A percentile compares a stretch with the other conserved stretches of the same genome.
These are phyloP conservation scores for Tryphoninae sp. DNA, from an alignment of 2,888 invertebrate species.

Conservation along the genomic window DNA sequence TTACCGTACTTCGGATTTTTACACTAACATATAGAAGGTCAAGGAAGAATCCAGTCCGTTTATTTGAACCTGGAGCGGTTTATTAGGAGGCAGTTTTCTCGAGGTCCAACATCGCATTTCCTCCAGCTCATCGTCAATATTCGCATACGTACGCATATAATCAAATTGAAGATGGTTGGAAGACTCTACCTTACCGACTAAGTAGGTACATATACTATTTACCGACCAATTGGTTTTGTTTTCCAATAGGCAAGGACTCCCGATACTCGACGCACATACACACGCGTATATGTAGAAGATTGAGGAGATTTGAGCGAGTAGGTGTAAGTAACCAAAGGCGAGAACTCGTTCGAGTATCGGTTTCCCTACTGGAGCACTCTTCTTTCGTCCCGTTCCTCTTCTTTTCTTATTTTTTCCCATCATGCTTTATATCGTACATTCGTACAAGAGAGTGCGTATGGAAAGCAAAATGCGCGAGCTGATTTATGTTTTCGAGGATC, in stretches of 20 bases:
- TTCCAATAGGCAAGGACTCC: background rate
- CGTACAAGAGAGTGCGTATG: constrained; percentile 3
- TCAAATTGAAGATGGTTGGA: too few species aligned
- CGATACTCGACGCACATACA: background rate
- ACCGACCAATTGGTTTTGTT: background rate
- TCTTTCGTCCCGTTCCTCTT: constrained; percentile 22
- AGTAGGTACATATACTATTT: background rate
- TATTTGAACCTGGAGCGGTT: too few species aligned
- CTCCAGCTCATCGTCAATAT: too few species aligned
- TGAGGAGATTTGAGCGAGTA: constrained; percentile 42
- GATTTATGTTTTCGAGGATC: constrained; percentile 66
- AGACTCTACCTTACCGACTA: too few species aligned
- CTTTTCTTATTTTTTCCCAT: constrained; percentile 15
- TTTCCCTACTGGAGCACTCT: constrained; percentile 33
- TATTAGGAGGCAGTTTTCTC: too few species aligned
- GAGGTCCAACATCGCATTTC: too few species aligned
- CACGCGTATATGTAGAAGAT: background rate
- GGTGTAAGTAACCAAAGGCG: constrained; percentile 24
- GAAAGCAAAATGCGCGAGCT: constrained; percentile 64
- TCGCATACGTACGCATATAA: too few species aligned
- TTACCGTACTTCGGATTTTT: too few species aligned
- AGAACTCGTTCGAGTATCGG: constrained; percentile 54
- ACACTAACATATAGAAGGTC: too few species aligned
- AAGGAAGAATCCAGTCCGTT: too few species aligned
- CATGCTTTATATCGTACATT: background rate